Base-by-base conservation (phyloP, 92 coral and sea anemone genomes). In the Actinernus sp. region DNA sequence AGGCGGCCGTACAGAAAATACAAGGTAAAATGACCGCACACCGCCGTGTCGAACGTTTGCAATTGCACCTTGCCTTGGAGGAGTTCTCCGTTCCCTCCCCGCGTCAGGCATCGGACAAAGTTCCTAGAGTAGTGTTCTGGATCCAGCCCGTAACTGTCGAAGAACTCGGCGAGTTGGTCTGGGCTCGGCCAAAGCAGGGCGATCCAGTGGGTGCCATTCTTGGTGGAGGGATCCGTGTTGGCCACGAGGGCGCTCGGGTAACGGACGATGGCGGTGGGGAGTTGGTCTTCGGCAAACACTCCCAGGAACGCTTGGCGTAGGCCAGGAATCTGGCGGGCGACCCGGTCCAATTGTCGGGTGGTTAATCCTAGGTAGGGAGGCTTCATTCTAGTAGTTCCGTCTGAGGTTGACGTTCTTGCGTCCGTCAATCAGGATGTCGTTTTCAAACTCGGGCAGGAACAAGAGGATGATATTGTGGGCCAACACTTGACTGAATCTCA, bases 91-190 rank as follows among this genome's bases (percentile, higher is more conserved):
- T n/a, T n/a, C n/a, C n/a, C n/a, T n/a, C n/a, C n/a, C n/a, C n/a
- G n/a, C n/a, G n/a, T n/a, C n/a, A n/a, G n/a, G n/a, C n/a, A n/a
- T n/a, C n/a, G n/a, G n/a, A n/a, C n/a, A n/a, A n/a, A n/a, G n/a
- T 40, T 46, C 47, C 49, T 58, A 23, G 37, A 18, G 55, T 82
- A 82, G 1, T 33, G 26, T 20, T 68, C 58, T 0, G 88, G 83
- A 4, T 43, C 4, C 45, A 65, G 60, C 23, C 67, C 88, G 43
- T 82, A 82, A 22, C 66, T 59, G 25, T 79, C 86, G 61, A 55
- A 70, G 66, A 84, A 84, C 32, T 78, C 82, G 6, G 76, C 86
- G n/a, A n/a, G n/a, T 54, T 65, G 44, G 24, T 55, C 61, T 49
- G 68, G 69, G 23, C 24, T 40, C 13, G 79, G 63, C 27, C 73